These are phyloP conservation scores for Chaetophractus vellerosus DNA, from an alignment of 2,797 vertebrate genomes.

Conservation along the genomic window DNA sequence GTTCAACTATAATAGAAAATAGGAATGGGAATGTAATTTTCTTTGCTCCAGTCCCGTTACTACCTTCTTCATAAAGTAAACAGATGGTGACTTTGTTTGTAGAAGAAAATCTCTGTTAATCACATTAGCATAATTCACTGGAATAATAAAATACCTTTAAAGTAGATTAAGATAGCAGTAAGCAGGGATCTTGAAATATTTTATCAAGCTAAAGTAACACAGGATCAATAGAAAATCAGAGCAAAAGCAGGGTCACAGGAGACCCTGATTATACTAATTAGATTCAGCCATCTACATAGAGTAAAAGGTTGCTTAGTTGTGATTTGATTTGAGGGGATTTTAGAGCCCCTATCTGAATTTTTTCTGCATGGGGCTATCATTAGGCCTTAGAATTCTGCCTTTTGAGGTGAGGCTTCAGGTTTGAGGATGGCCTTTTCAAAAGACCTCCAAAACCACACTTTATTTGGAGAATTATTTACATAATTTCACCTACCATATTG, in stretches of 20 bases:
- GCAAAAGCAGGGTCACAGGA: conserved; percentile 34
- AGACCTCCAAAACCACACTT: not conserved
- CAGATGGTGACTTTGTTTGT: conserved; percentile 53
- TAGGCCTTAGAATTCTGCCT: not conserved
- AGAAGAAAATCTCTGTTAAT: conserved; percentile 19
- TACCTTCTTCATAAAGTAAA: conserved; percentile 30
- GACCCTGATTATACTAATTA: not conserved
- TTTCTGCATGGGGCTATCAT: not conserved
- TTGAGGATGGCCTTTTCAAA: conserved; percentile 12
- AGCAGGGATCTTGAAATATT: conserved; percentile 15
- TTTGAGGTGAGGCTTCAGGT: conserved; percentile 26
- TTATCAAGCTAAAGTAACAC: not conserved
- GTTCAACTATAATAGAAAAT: conserved; percentile 43
- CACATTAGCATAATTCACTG: conserved; percentile 44
- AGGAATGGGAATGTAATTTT: conserved; percentile 58
- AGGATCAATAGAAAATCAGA: conserved; percentile 39
- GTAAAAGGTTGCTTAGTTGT: not conserved
- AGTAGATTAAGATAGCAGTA: conserved; percentile 3
- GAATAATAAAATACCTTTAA: conserved; percentile 37
- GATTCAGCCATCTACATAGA: not conserved
- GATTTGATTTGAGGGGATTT: conserved; percentile 7
- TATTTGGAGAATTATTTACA: conserved; percentile 43
- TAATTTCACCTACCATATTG: not conserved
- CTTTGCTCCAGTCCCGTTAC: not conserved
- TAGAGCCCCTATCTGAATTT: not conserved